Conservation (phyloP, 1,140 invertebrate genomes). For the Radopholus similis region DNA sequence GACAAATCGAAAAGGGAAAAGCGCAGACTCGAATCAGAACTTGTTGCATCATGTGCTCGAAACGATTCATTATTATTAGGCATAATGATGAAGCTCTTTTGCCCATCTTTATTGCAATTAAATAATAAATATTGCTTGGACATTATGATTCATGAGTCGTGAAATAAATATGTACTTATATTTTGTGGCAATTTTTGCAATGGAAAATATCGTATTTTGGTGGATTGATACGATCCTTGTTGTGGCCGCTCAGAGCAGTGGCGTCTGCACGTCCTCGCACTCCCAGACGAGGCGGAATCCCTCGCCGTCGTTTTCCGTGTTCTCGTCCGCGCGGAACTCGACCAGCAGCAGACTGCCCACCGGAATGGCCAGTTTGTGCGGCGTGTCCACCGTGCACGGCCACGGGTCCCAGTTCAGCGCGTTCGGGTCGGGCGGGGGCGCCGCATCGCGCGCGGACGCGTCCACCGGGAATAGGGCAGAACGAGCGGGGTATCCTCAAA, state of each 20-base stretch:
- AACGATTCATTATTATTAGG: too few species aligned
- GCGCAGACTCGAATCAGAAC: too few species aligned
- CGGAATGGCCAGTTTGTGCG: constrained; percentile 20
- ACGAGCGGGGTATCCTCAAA: background rate
- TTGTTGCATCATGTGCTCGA: too few species aligned
- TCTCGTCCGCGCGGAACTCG: constrained; percentile 29
- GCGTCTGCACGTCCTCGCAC: constrained; percentile 25
- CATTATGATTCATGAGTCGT: too few species aligned
- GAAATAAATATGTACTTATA: too few species aligned
- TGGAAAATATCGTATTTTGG: too few species aligned
- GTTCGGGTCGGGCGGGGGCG: constrained; percentile 11
- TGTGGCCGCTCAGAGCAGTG: constrained; percentile 12
- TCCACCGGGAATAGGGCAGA: background rate
- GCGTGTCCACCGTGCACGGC: constrained; percentile 18
- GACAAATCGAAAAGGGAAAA: too few species aligned
- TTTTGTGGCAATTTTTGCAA: too few species aligned
- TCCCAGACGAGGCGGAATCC: constrained; percentile 43
- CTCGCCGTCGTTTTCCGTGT: constrained; percentile 35
- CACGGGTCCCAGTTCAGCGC: constrained; percentile 24
- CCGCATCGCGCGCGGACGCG: background rate
- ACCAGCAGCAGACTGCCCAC: constrained; percentile 14
- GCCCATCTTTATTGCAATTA: too few species aligned
- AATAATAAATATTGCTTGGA: too few species aligned
- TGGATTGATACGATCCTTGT: too few species aligned
- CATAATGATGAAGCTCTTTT: too few species aligned